A percentile compares a stretch with the other conserved stretches of the same genome.
These are phyloP conservation scores for Isurus oxyrinchus DNA, from an alignment of 2,113 vertebrate genomes.

Conservation along the genomic window DNA sequence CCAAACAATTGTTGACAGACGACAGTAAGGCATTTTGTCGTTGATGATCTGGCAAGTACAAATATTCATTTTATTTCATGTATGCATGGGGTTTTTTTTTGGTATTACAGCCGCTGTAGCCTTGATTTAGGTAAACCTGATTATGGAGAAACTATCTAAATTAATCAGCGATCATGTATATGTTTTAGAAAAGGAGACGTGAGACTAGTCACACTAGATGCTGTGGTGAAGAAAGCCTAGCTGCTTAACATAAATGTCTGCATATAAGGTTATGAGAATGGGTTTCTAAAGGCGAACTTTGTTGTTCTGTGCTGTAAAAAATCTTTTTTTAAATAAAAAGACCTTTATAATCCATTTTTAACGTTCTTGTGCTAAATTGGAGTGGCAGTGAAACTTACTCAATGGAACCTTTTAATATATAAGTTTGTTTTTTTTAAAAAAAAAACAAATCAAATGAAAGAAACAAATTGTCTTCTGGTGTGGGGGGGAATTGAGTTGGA, in stretches of 20 bases:
- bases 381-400: background rate
- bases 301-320: background rate
- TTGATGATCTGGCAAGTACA: slow-evolving; percentile 79
- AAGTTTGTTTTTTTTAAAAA: background rate
- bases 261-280: background rate
- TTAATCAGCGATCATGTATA: background rate
- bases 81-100: background rate
- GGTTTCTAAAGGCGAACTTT: background rate
- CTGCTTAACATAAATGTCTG: background rate
- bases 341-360: background rate
- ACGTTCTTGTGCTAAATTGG: background rate
- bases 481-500: background rate
- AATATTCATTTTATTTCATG: slow-evolving; percentile 33
- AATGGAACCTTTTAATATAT: too few species aligned
- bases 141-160: background rate
- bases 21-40: slow-evolving; percentile 96
- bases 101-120: background rate
- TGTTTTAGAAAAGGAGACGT: background rate
- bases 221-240: background rate
- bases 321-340: too few species aligned
- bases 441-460: background rate
- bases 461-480: background rate
- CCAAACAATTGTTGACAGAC: slow-evolving; percentile 81
- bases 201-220: background rate
- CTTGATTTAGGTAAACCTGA: background rate